Evolutionary conservation across 23 tunicate genomes (phyloP).

Genomic region (Styela plicata): DNA sequence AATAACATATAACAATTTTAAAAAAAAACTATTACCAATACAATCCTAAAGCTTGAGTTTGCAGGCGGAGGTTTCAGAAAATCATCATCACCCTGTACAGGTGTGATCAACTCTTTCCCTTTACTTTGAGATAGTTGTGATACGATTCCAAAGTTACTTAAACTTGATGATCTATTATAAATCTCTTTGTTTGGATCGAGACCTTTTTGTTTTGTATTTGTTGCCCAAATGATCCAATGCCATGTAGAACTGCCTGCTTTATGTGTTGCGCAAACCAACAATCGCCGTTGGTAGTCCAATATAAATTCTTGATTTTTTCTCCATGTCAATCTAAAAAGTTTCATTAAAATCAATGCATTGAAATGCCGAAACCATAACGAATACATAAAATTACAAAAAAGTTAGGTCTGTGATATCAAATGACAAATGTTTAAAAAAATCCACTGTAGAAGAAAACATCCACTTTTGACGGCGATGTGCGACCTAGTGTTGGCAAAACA

Average conservation of each 20-base stretch:
- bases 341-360: no score
- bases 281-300: background rate
- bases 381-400: no score
- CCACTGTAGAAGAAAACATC: no score
- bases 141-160: background rate
- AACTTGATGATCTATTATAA: background rate
- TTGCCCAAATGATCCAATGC: slow-evolving; percentile 11
- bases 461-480: no score
- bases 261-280: background rate
- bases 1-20: no score
- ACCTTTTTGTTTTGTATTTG: background rate
- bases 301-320: background rate
- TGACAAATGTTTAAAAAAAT: no score
- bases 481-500: no score
- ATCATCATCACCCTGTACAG: background rate
- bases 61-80: background rate
- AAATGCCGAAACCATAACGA: no score
- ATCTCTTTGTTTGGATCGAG: background rate
- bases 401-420: no score
- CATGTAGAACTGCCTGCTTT: slow-evolving; percentile 2
- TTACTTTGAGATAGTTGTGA: background rate
- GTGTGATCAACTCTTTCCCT: background rate
- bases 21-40: background rate
- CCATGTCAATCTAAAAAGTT: background rate
- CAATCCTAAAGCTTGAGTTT: background rate